Evolutionary conservation across 2,113 vertebrate species (phyloP).

Genomic region (Sinocyclocheilus anshuiensis): DNA sequence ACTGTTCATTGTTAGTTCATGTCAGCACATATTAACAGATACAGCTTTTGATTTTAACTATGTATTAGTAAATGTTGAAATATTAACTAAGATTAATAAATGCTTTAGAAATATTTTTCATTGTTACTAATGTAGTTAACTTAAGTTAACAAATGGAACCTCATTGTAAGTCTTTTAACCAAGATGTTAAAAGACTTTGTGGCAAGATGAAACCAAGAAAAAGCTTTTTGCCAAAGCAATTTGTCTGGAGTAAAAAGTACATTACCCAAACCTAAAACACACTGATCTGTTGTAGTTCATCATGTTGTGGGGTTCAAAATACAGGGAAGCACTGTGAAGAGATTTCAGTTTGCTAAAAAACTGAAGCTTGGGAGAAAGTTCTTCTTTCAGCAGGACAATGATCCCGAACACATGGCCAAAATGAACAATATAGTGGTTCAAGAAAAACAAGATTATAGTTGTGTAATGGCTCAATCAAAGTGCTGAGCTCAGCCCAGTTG

Average conservation of each 20-base stretch:
- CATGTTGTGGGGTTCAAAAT: no score
- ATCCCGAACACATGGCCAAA: background rate
- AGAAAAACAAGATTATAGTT: conserved; percentile 15
- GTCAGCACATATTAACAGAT: no score
- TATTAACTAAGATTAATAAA: background rate
- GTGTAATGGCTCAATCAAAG: conserved; percentile 1
- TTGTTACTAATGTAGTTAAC: background rate
- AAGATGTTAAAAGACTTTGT: background rate
- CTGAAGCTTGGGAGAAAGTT: no score
- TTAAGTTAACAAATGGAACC: background rate
- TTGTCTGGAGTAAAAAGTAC: background rate
- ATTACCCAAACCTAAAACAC: background rate
- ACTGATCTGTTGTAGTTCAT: no score
- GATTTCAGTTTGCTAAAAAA: no score
- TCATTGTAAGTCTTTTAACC: background rate
- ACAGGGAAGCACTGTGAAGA: no score
- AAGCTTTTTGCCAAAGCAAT: background rate
- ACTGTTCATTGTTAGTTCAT: no score
- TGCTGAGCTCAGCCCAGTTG: background rate
- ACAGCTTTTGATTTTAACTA: no score
- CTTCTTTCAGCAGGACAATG: conserved; percentile 8
- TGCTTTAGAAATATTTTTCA: background rate
- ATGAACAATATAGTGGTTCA: conserved; percentile 1
- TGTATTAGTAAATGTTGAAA: background rate
- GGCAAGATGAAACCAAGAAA: background rate